These are phyloP conservation scores for Tamias sibiricus DNA, from an alignment of 2,113 vertebrate genomes.

Conservation along the genomic window DNA sequence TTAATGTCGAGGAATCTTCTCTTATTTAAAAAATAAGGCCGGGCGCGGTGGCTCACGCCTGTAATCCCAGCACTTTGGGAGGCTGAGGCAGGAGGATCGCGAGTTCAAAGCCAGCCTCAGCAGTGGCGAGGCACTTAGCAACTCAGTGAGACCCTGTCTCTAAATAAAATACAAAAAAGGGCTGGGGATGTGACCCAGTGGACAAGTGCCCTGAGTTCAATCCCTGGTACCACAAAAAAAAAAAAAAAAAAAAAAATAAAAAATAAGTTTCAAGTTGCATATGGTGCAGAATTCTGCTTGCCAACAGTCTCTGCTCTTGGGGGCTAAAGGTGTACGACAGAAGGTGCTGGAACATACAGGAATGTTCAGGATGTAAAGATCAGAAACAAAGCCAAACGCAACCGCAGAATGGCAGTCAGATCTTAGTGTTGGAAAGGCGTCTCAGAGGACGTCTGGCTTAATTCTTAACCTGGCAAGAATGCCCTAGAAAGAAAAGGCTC, in stretches of 20 bases:
- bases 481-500: neutral
- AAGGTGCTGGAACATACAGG: neutral
- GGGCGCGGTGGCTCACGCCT: too few relatives aligned
- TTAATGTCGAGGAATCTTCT: neutral
- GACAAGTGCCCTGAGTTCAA: too few relatives aligned
- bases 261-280: neutral
- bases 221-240: too few relatives aligned
- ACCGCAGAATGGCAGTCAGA: neutral
- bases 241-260: too few relatives aligned
- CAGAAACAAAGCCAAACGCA: neutral
- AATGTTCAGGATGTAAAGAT: neutral
- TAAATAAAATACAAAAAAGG: too few relatives aligned
- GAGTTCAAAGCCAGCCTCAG: too few relatives aligned
- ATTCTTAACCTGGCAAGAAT: neutral
- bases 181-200: too few relatives aligned
- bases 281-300: neutral
- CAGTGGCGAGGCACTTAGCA: too few relatives aligned
- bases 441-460: neutral
- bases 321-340: neutral
- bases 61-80: too few relatives aligned
- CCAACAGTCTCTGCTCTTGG: neutral
- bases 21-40: neutral
- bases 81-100: too few relatives aligned
- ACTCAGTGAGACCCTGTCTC: too few relatives aligned
- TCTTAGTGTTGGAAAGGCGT: neutral